These are phyloP conservation scores for Pomatostomus ruficeps DNA, from an alignment of 2,113 vertebrate species.

Conservation along the genomic window DNA sequence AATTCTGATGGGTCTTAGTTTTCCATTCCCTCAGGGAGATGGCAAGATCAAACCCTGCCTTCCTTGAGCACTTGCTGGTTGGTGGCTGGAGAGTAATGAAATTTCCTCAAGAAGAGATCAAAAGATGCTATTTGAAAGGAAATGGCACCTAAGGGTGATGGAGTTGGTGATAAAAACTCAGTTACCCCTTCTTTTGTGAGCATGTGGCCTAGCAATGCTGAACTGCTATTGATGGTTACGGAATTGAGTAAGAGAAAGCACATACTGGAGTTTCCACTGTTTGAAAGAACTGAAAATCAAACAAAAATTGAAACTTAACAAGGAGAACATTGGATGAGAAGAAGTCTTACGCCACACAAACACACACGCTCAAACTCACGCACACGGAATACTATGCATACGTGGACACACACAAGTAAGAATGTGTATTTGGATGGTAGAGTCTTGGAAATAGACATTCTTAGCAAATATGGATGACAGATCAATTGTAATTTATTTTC, in stretches of 20 bases:
- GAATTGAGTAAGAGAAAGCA: conserved; percentile 58
- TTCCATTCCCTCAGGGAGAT: background rate
- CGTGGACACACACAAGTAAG: conserved; percentile 66
- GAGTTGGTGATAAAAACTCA: background rate
- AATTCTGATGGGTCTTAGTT: background rate
- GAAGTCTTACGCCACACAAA: conserved; percentile 43
- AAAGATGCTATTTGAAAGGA: conserved; percentile 29
- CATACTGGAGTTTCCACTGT: conserved; percentile 65
- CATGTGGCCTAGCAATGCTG: conserved; percentile 45
- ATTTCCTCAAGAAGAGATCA: conserved; percentile 15
- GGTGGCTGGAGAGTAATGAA: conserved; percentile 40
- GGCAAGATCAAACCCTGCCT: conserved; percentile 54
- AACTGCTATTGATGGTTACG: conserved; percentile 47
- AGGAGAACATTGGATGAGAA: conserved; percentile 54
- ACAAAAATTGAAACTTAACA: conserved; percentile 52
- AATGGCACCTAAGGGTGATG: conserved; percentile 8
- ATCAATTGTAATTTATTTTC: conserved; percentile 86
- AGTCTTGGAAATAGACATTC: conserved; percentile 82
- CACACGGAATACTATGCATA: conserved; percentile 60
- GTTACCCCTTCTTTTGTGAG: conserved; percentile 39
- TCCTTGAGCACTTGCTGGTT: conserved; percentile 39
- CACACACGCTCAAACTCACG: conserved; percentile 5
- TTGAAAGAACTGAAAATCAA: conserved; percentile 24
- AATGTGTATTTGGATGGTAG: conserved; percentile 69
- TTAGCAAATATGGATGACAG: conserved; percentile 89